Evolutionary conservation across 2,797 vertebrate species (phyloP), one percentile per base, ranked within the genome.

Genomic region (Numenius phaeopus): DNA sequence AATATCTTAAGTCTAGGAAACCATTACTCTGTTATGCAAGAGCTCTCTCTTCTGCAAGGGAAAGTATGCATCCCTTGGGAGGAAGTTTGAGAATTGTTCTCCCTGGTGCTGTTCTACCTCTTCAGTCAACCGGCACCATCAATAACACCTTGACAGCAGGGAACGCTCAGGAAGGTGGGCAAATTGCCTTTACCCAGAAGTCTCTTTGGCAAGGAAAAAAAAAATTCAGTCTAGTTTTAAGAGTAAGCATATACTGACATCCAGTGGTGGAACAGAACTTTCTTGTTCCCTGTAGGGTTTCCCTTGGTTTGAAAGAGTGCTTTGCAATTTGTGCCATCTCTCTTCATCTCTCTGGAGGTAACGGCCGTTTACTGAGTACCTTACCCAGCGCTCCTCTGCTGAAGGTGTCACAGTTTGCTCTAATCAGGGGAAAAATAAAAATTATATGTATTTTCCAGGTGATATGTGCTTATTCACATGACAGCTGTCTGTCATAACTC

Each of bases 211-310:
- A 73, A 79, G 27, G 57, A 83, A 62, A 77, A 64, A 58, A 75
- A 58, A 55, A 77, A 27, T 1, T 17, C 14, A 4, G 4, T 21
- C 9, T 42, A 20, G 18, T 83, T 94, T 83, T 75, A 76, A 79
- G 17, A 92, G 27, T 55, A 20, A 90, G 66, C 46, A 61, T 52
- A 87, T 67, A 93, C 47, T 86, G 94, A 94, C 72, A 94, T 64
- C 76, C 64, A 93, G 93, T 58, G 79, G 79, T 77, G 11, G 42
- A 89, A 93, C 27, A 55, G 12, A 49, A 32, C 61, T 77, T 71
- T 46, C 23, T 55, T 71, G 3, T 23, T 80, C n/a, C 71, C 64
- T 71, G n/a, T 13, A 73, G 66, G 57, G 70, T 46, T 44, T 29
- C 24, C 32, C 47, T 66, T 6, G 0, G 17, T 72, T 67, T 80